Conservation (phyloP, 1,140 invertebrate genomes). For the Potamilus streckersoni region DNA sequence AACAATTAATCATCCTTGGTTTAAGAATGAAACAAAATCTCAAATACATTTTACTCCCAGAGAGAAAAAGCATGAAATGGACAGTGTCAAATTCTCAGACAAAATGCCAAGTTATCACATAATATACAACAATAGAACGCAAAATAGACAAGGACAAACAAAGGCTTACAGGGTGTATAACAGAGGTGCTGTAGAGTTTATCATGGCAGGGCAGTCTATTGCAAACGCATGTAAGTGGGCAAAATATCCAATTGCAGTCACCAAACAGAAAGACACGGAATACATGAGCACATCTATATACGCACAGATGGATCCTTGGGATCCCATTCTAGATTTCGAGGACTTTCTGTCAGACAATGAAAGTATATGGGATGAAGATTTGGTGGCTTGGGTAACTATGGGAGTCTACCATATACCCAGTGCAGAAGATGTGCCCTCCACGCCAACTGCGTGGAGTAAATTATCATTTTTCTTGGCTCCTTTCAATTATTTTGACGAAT, state of each 20-base stretch:
- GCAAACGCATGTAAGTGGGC: constrained; percentile 47
- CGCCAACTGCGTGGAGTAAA: constrained; percentile 49
- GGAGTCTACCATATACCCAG: constrained; percentile 57
- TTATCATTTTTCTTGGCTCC: constrained; percentile 50
- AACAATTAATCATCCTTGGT: constrained; percentile 37
- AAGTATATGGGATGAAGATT: constrained; percentile 52
- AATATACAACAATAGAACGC: constrained; percentile 37
- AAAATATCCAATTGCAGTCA: constrained; percentile 55
- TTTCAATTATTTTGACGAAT: constrained; percentile 59
- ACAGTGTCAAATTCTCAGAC: constrained; percentile 13
- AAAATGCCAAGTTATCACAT: constrained; percentile 38
- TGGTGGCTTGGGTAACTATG: constrained; percentile 61
- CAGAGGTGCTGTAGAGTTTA: constrained; percentile 38
- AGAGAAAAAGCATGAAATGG: constrained; percentile 35
- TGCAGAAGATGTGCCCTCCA: constrained; percentile 60
- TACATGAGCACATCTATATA: constrained; percentile 55
- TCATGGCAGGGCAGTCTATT: constrained; percentile 37
- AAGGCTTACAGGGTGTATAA: constrained; percentile 55
- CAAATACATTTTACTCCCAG: constrained; percentile 39
- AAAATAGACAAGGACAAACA: constrained; percentile 37
- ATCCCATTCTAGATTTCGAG: constrained; percentile 58
- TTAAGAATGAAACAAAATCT: constrained; percentile 26
- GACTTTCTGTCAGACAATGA: constrained; percentile 51
- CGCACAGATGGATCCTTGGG: constrained; percentile 52
- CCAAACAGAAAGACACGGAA: constrained; percentile 59